Evolutionary conservation across 2,113 vertebrate genomes (phyloP).

Genomic region (Megaceryle torquata): DNA sequence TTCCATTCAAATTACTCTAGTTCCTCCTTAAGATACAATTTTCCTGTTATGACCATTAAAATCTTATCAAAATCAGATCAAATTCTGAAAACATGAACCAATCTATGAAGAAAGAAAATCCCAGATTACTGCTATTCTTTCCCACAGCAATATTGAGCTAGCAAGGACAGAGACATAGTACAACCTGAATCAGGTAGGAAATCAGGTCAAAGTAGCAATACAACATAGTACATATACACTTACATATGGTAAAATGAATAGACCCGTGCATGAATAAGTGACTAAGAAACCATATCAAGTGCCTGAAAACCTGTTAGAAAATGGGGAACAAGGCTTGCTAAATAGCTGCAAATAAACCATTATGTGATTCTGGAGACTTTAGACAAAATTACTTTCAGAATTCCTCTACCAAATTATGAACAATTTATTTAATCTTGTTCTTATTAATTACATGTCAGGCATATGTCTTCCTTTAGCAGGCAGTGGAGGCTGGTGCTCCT

Average conservation of each 20-base stretch:
- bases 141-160: not conserved
- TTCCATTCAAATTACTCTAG: not conserved
- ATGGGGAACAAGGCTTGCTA: not conserved
- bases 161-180: not conserved
- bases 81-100: not conserved
- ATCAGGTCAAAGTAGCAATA: not conserved
- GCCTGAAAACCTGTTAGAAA: not conserved
- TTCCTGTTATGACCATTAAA: not conserved
- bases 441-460: not conserved
- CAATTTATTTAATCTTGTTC: not conserved
- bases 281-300: not conserved
- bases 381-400: not conserved
- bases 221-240: rapidly evolving
- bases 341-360: not conserved
- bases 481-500: not conserved
- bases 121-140: not conserved
- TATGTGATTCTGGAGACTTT: not conserved
- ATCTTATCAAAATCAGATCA: not conserved
- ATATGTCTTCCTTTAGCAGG: not conserved
- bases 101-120: not conserved
- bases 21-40: not conserved
- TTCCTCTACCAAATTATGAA: not conserved
- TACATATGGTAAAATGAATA: not conserved
- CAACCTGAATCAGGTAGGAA: not conserved
- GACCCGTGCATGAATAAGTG: not conserved